phyloP scores from a whole-genome alignment of 2,797 vertebrate species.

The Petrocephalus sullivani region DNA sequence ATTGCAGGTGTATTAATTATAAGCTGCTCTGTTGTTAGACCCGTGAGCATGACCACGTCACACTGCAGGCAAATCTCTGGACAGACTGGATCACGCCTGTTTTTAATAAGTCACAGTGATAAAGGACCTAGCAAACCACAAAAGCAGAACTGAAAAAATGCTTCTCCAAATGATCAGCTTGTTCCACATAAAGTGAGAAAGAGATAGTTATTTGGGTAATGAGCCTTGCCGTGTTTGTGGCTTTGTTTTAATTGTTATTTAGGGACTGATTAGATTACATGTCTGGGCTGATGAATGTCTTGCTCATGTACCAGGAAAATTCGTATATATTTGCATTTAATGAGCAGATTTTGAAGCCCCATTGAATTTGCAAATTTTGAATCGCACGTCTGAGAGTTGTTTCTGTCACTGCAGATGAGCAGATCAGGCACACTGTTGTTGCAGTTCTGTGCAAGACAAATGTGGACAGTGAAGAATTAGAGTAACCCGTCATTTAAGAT shows the following conservation, averaged over 20 bases:
- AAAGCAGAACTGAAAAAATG: not conserved
- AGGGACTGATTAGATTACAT: not conserved
- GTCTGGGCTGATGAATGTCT: not conserved
- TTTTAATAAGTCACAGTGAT: not conserved
- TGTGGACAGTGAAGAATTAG: not conserved
- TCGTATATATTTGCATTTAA: conserved; percentile 3
- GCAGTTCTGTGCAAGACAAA: not conserved
- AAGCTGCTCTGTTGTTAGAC: not conserved
- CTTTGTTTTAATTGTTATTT: not conserved
- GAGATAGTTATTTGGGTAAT: conserved; percentile 1
- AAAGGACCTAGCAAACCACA: not conserved
- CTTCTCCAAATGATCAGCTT: not conserved
- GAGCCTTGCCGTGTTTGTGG: conserved; percentile 4
- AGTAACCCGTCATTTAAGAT: not conserved
- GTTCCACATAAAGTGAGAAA: not conserved
- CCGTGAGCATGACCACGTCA: not conserved
- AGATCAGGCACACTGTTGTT: not conserved
- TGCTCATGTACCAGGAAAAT: not conserved
- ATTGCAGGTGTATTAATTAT: not conserved
- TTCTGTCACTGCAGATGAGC: not conserved
- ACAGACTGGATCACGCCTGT: not conserved
- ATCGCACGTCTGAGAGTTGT: not conserved
- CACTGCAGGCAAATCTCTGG: not conserved
- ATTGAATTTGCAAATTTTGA: not conserved
- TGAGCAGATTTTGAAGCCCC: not conserved